A percentile compares a stretch with the other conserved stretches of the same genome.
Evolutionary conservation across 2,797 vertebrate species (phyloP).

Genomic region (Phaenicophaeus curvirostris): DNA sequence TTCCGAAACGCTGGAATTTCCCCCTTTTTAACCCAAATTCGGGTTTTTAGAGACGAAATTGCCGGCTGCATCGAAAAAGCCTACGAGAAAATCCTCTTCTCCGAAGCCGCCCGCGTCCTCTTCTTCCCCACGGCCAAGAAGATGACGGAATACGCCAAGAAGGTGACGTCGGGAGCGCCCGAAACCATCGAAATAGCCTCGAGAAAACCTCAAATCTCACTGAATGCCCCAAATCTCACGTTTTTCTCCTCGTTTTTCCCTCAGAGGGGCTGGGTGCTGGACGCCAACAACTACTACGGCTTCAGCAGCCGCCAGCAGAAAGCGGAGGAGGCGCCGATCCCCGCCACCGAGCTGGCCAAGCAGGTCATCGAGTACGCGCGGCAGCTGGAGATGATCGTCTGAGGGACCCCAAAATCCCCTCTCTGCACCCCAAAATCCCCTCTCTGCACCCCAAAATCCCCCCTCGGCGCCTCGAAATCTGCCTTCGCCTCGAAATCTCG

Average conservation of each 20-base stretch:
- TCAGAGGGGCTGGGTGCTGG: constrained; percentile 90
- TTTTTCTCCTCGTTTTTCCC: too few relatives aligned
- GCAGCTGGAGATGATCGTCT: constrained; percentile 96
- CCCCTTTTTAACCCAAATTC: too few relatives aligned
- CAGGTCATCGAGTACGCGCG: constrained; percentile 96
- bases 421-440: too few relatives aligned
- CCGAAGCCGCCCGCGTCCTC: constrained; percentile 89
- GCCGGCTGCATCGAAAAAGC: constrained; percentile 95
- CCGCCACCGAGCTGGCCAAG: constrained; percentile 90
- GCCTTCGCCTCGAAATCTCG: too few relatives aligned
- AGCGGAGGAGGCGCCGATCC: constrained; percentile 91
- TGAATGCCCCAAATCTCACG: too few relatives aligned
- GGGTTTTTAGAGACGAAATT: too few relatives aligned
- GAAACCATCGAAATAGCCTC: not conserved
- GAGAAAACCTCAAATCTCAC: too few relatives aligned
- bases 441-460: too few relatives aligned
- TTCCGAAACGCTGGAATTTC: too few relatives aligned
- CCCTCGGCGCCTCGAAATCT: too few relatives aligned
- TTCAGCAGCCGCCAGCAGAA: constrained; percentile 91
- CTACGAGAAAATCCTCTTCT: constrained; percentile 93
- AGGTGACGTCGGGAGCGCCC: constrained; percentile 73
- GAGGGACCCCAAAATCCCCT: too few relatives aligned
- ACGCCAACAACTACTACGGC: constrained; percentile 87
- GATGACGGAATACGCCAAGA: constrained; percentile 95
- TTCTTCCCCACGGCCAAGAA: constrained; percentile 92